Conservation (phyloP, 2,888 invertebrate genomes). For the Leptinotarsa haldemani region DNA sequence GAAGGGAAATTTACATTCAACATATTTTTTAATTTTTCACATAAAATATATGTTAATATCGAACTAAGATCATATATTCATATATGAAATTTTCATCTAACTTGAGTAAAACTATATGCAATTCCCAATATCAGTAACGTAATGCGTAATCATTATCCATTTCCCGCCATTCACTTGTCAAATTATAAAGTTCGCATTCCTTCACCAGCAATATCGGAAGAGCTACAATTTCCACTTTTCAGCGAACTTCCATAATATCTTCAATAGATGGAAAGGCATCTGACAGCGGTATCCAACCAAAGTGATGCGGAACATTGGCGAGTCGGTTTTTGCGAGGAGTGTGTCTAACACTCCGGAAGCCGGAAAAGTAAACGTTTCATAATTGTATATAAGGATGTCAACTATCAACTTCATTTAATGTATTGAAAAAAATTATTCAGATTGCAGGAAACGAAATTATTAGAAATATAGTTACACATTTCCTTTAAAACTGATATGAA, state of each 20-base stretch:
- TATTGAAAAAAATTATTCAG: too few species aligned
- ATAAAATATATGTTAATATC: too few species aligned
- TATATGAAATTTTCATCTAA: too few species aligned
- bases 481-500: too few species aligned
- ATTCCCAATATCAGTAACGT: not conserved
- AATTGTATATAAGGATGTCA: too few species aligned
- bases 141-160: conserved; percentile 1
- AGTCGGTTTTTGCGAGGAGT: not conserved
- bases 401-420: too few species aligned
- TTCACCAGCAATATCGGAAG: conserved; percentile 1
- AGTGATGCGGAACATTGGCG: conserved; percentile 10
- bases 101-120: too few species aligned
- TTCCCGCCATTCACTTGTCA: conserved; percentile 11
- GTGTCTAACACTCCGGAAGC: not conserved
- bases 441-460: too few species aligned
- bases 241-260: conserved; percentile 6
- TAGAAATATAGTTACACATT: too few species aligned
- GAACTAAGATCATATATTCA: too few species aligned
- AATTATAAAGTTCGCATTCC: conserved; percentile 24
- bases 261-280: conserved; percentile 1
- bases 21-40: too few species aligned
- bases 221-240: conserved; percentile 9
- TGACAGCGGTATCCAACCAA: conserved; percentile 5
- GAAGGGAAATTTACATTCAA: too few species aligned
- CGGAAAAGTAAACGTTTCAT: not conserved